Conservation (phyloP, 2,113 vertebrate species). For the Mustelus asterias region DNA sequence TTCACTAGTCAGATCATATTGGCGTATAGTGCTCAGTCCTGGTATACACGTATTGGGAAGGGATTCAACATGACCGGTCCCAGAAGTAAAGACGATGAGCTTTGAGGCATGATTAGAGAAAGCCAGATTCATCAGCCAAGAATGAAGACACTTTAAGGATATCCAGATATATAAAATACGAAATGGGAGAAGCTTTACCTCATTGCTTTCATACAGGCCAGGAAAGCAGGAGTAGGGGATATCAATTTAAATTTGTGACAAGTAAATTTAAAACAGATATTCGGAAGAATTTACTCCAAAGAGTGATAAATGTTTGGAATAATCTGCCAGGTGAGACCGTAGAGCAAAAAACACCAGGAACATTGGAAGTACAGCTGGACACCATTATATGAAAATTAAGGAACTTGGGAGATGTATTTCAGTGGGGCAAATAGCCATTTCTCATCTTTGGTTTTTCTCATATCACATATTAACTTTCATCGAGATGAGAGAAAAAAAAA, state of each 20-base stretch:
- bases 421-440: background rate
- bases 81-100: background rate
- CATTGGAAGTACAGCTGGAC: background rate
- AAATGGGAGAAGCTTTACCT: background rate
- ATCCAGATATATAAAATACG: background rate
- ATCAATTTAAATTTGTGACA: background rate
- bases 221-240: background rate
- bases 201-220: background rate
- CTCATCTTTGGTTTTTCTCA: background rate
- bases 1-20: background rate
- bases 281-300: background rate
- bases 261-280: background rate
- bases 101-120: background rate
- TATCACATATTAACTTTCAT: background rate
- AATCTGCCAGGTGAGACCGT: background rate
- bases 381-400: background rate
- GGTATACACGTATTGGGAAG: background rate
- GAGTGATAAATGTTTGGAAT: background rate
- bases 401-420: background rate
- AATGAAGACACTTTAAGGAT: background rate
- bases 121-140: background rate
- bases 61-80: background rate
- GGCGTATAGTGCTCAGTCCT: background rate
- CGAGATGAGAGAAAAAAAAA: background rate
- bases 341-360: background rate